Evolutionary conservation across 2,797 vertebrate species (phyloP), one percentile per base, ranked within the genome.

Genomic region (Oreochromis grahami): DNA sequence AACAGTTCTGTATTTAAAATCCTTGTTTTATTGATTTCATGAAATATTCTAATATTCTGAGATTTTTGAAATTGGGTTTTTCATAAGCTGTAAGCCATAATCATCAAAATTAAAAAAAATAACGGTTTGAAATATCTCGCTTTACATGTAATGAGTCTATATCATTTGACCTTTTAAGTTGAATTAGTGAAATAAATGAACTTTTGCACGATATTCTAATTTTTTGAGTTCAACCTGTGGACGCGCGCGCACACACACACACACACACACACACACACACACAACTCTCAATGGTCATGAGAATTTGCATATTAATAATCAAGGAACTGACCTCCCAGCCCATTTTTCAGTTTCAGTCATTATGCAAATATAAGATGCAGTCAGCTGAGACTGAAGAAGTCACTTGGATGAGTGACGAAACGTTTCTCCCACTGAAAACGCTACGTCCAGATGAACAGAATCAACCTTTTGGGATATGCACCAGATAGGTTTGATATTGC

Each of bases 221-320:
- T 53, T 24, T 14, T 14, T 7, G 52, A 53, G 12, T 53, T 53
- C 24, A 12, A 53, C 1, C 21, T 53, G 52, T 53, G 11, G 4
- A 12, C n/a, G 5, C 3, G 5, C 3, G 9, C 34, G 9, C 34
- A 9, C 34, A 36, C 34, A 38, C 36, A 38, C 38, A 41, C 43
- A 14, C 13, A 13, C 38, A 13, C 38, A 41, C 41, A 17, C 45
- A 17, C 45, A 9, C 2, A 5, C 50, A n/a, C 19, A 51, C 17
- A n/a, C 0, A 15, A 0, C 52, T 26, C 52, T 55, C 21, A 55
- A 55, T 26, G 52, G 2, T 55, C 52, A 55, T 55, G 21, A 26
- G 12, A 3, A 55, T 55, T 55, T 55, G 7, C 52, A 55, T 14
- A 26, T 55, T 55, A 55, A 14, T 26, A 3, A 55, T 55, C 12